phyloP scores from a whole-genome alignment of 2,797 vertebrate genomes.

The Periparus ater region DNA sequence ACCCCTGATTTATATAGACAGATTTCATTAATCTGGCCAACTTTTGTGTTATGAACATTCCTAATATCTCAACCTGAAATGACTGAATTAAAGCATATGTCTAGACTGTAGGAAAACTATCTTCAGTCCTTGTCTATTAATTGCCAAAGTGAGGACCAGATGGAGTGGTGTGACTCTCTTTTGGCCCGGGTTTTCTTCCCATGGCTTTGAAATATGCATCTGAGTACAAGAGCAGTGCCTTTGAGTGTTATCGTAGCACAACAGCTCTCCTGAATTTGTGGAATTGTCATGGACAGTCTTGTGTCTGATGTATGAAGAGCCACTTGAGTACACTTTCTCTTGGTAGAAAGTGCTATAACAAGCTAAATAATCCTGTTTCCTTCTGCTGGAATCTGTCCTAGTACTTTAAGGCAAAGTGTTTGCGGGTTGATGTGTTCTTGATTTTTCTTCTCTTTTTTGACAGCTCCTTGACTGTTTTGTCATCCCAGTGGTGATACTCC shows the following conservation, averaged over 20 bases:
- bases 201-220: neutral
- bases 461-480: slow-evolving; percentile 94
- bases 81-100: slow-evolving; percentile 16
- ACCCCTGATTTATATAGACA: neutral
- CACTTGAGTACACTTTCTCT: neutral
- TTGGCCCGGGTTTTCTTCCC: neutral
- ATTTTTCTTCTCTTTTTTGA: slow-evolving; percentile 7
- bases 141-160: slow-evolving; percentile 5
- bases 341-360: neutral
- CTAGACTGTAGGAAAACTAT: neutral
- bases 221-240: neutral
- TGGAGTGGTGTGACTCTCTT: slow-evolving; percentile 2
- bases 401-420: neutral
- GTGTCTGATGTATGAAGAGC: neutral
- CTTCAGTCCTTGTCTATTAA: neutral
- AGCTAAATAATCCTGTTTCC: neutral
- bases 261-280: neutral
- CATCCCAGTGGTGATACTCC: slow-evolving; percentile 91
- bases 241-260: neutral
- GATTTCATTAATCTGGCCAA: neutral
- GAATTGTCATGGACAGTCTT: neutral
- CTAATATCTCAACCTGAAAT: neutral
- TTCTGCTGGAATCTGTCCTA: neutral
- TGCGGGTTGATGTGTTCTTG: neutral
- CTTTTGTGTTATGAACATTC: neutral